A percentile compares a stretch with the other conserved stretches of the same genome.
Conservation (phyloP, 37 sponge, comb jelly and placozoan genomes). For the Eunapius fragilis region DNA sequence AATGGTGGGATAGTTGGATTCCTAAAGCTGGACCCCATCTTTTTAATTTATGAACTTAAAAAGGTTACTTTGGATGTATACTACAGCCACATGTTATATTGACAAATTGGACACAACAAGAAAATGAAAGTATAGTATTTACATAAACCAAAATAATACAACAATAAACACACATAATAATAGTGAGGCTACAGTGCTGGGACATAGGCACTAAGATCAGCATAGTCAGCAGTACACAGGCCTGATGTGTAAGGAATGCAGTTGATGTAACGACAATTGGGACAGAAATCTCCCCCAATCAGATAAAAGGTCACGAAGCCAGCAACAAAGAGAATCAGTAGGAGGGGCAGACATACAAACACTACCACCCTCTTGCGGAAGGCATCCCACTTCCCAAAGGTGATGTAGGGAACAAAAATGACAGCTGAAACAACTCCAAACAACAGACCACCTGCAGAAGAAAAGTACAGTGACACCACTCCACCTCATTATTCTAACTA, state of each 20-base stretch:
- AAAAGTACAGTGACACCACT: background rate
- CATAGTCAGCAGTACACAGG: background rate
- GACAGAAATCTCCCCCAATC: constrained; percentile 81
- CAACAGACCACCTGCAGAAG: constrained; percentile 76
- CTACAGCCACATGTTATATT: too few relatives aligned
- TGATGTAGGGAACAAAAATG: constrained; percentile 97
- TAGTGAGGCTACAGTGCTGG: background rate
- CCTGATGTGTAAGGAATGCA: constrained; percentile 83
- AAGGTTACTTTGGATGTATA: too few relatives aligned
- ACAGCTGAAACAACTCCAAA: constrained; percentile 88
- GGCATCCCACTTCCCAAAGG: constrained; percentile 88
- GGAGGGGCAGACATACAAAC: constrained; percentile 72
- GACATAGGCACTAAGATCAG: background rate
- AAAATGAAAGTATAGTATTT: background rate
- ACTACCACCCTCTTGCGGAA: constrained; percentile 77
- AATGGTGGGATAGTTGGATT: too few relatives aligned
- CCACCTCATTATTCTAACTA: background rate
- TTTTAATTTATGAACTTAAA: too few relatives aligned
- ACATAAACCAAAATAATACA: background rate
- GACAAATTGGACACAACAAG: background rate
- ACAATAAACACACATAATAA: background rate
- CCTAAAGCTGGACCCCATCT: too few relatives aligned
- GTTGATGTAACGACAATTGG: constrained; percentile 85
- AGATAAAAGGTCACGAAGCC: constrained; percentile 88
- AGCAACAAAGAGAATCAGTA: constrained; percentile 71